Evolutionary conservation across 2,113 vertebrate species (phyloP).

Genomic region (Oriolus oriolus): DNA sequence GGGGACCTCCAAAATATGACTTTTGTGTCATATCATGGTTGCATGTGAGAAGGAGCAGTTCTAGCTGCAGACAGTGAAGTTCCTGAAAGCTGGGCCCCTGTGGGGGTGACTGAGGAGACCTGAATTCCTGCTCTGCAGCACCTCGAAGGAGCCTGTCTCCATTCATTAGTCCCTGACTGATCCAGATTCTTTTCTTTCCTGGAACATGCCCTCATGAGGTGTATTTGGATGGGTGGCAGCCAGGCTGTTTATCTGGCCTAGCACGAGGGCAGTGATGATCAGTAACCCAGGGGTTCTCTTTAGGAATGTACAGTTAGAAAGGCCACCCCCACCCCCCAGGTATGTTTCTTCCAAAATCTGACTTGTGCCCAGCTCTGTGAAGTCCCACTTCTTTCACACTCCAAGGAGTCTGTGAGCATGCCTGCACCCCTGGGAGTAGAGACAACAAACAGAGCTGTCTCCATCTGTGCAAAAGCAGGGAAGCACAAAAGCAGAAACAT

Average conservation of each 20-base stretch:
- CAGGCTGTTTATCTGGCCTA: not conserved
- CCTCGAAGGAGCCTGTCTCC: not conserved
- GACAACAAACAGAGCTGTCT: not conserved
- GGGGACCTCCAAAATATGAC: not conserved
- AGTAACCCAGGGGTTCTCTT: not conserved
- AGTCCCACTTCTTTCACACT: not conserved
- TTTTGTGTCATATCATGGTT: fast-evolving
- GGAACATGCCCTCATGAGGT: not conserved
- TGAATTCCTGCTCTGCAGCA: not conserved
- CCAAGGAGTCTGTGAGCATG: not conserved
- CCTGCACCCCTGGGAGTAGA: not conserved
- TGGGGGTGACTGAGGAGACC: not conserved
- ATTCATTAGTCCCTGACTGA: not conserved
- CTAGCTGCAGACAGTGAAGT: not conserved
- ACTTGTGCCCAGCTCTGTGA: not conserved
- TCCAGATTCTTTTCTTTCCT: not conserved
- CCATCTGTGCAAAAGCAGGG: conserved; percentile 9
- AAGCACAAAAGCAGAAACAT: not conserved
- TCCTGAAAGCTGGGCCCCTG: not conserved
- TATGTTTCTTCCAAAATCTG: not conserved
- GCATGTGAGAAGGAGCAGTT: not conserved
- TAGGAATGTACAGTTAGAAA: not conserved
- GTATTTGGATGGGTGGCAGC: not conserved
- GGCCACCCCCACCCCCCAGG: not conserved
- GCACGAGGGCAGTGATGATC: not conserved